phyloP scores from a whole-genome alignment of 2,797 vertebrate species.

The Rousettus madagascariensis region DNA sequence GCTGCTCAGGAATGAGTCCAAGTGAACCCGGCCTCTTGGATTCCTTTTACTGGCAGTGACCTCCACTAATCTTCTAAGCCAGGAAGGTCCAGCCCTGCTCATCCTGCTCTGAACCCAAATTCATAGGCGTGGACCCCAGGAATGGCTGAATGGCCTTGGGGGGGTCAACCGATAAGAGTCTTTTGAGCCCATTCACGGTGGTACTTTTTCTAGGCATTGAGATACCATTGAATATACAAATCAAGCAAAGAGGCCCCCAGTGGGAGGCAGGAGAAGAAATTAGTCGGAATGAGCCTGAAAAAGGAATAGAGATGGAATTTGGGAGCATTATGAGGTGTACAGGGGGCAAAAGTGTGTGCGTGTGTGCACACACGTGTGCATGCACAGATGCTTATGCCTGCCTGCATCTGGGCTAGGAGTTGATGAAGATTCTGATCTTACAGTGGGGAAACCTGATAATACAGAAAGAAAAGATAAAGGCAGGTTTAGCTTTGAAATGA shows the following conservation, averaged over 20 bases:
- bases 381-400: neutral
- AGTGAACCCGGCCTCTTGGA: neutral
- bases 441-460: neutral
- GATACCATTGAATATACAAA: neutral
- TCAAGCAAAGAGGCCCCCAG: neutral
- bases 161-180: neutral
- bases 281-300: neutral
- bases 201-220: neutral
- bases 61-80: neutral
- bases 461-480: neutral
- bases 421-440: neutral
- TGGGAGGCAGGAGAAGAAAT: neutral
- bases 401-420: neutral
- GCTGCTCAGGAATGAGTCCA: neutral
- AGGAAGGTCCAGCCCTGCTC: neutral
- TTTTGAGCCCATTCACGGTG: neutral
- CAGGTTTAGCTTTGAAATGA: constrained; percentile 5
- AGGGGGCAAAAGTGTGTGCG: neutral
- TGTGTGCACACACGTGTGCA: too few relatives aligned
- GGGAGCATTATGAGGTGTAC: neutral
- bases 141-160: neutral
- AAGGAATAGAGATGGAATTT: neutral
- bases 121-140: neutral
- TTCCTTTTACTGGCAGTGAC: neutral
- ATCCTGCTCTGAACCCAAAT: neutral